Base-by-base conservation (phyloP, 2,113 vertebrate genomes). In the Pycnonotus jocosus region DNA sequence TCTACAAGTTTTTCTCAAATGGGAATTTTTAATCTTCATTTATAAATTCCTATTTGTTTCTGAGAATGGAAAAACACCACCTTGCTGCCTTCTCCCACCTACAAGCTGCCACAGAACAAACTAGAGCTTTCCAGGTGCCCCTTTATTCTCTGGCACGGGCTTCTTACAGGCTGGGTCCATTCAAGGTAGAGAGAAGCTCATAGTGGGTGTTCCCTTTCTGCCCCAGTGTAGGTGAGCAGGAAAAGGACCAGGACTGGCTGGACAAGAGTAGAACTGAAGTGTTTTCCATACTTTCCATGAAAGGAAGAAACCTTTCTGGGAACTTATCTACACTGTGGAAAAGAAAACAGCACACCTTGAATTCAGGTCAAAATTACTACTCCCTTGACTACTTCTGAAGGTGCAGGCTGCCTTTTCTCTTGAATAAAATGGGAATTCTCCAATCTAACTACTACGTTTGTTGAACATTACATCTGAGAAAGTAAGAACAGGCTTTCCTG, bases 241-340 rank as follows among this genome's bases (percentile, higher is more conserved):
- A 68, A 83, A 76, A 83, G 35, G 28, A 73, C 12, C 28, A 51
- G 50, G 15, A 54, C 23, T 42, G 5, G 8, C 23, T 60, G 7
- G 77, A 87, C 7, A 1, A 0, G 16, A 64, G 15, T 22, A 71
- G 2, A 11, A 13, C 11, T n/a, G 1, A 68, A 45, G 5, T 2
- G 7, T 72, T 84, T 86, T 66, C 40, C 12, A 23, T 9, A 30
- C 5, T 24, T 58, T 7, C 17, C 42, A 60, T 21, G 14, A 54
- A 60, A 56, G 12, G 6, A 71, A 80, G 16, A 70, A 50, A 51
- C 1, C 20, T 56, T 68, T 38, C 73, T 44, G 23, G 8, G 3
- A 84, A 7, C 11, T 6, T 44, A 3, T 17, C 45, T 42, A 31
- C 15, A n/a, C 19, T 12, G 3, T 35, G 27, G 38, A 79, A 47